phyloP scores from a whole-genome alignment of 2,797 vertebrate species.

The Anabacerthia variegaticeps region DNA sequence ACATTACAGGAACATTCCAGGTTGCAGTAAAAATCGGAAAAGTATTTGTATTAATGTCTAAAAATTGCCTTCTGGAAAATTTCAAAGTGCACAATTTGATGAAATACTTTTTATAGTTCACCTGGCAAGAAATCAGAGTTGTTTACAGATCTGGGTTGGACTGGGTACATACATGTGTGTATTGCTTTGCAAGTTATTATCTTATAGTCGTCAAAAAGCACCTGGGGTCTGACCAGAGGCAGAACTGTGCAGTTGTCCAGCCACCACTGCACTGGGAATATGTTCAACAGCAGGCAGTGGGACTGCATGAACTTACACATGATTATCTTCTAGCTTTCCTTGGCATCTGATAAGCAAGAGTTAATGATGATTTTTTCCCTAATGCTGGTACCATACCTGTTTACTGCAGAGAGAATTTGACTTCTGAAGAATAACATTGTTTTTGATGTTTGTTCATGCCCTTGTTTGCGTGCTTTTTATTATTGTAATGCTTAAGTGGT shows the following conservation, averaged over 20 bases:
- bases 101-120: neutral
- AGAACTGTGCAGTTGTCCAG: neutral
- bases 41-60: neutral
- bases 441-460: neutral
- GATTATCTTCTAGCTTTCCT: neutral
- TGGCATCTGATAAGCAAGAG: neutral
- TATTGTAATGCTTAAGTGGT: neutral
- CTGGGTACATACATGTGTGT: neutral
- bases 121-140: neutral
- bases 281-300: neutral
- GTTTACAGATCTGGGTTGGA: neutral
- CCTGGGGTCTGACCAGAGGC: neutral
- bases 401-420: neutral
- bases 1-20: neutral
- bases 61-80: conserved; percentile 37
- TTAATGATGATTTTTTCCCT: neutral
- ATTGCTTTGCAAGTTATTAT: neutral
- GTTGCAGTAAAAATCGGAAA: neutral
- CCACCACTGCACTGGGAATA: neutral
- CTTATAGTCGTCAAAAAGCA: neutral
- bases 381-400: neutral
- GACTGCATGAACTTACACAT: neutral
- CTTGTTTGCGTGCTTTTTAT: neutral
- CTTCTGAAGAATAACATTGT: neutral
- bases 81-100: neutral